Percentiles rank a stretch among this genome's conserved stretches.
Conservation (phyloP, 30 jellyfish, hydroid and myxozoan species). For the Chironex yamaguchii region DNA sequence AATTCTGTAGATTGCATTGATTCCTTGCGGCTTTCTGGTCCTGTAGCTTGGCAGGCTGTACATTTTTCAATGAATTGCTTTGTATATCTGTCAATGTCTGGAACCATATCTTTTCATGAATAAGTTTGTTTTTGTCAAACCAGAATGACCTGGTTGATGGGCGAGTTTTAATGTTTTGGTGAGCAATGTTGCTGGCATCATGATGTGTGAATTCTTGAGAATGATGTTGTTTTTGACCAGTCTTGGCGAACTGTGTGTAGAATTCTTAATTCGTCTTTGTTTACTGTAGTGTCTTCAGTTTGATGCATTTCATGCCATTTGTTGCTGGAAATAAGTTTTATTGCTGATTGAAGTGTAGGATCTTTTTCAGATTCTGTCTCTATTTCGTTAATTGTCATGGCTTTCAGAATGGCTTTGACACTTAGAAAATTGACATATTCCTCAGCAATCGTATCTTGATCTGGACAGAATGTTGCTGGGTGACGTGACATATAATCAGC, state of each 20-base stretch:
- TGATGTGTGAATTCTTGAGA: not conserved
- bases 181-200: not conserved
- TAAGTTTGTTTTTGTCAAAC: not conserved
- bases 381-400: slow-evolving; percentile 41
- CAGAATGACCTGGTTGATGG: not conserved
- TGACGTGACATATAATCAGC: slow-evolving; percentile 18
- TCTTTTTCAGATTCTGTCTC: too few relatives aligned
- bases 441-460: slow-evolving; percentile 45
- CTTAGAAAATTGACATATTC: slow-evolving; percentile 8
- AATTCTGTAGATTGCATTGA: not conserved
- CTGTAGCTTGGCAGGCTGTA: slow-evolving; percentile 16
- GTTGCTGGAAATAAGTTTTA: too few relatives aligned
- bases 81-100: not conserved
- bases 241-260: not conserved
- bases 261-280: not conserved
- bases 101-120: too few relatives aligned
- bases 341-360: too few relatives aligned
- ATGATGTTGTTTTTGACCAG: slow-evolving; percentile 9
- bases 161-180: not conserved
- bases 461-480: slow-evolving; percentile 51
- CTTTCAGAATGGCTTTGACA: slow-evolving; percentile 17
- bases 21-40: slow-evolving; percentile 8
- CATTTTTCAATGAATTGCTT: not conserved
- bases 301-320: not conserved
- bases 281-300: not conserved